These are phyloP conservation scores for Nasonia oneida DNA, from an alignment of 2,888 invertebrate species.

Conservation along the genomic window DNA sequence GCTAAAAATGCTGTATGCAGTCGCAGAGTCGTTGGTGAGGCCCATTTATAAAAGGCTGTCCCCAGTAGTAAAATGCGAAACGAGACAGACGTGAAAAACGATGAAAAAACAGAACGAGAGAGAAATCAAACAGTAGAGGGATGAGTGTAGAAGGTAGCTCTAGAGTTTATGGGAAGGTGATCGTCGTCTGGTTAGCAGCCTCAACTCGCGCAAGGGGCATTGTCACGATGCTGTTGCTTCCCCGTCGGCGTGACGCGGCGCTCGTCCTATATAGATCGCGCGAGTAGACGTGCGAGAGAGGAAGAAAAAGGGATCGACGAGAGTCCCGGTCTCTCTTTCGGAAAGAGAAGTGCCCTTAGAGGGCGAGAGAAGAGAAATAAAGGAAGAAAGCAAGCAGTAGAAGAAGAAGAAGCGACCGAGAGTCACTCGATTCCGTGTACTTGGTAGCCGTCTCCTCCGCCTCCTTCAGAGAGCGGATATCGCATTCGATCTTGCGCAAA, in stretches of 20 bases:
- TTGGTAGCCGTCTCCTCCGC: slow-evolving; percentile 65
- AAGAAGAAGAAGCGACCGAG: slow-evolving; percentile 29
- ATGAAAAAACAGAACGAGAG: not conserved
- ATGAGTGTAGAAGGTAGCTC: slow-evolving; percentile 8
- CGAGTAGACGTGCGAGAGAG: not conserved
- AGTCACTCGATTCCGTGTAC: slow-evolving; percentile 65
- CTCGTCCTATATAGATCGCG: slow-evolving; percentile 34
- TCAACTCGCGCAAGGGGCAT: slow-evolving; percentile 35
- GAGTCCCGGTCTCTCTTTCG: not conserved
- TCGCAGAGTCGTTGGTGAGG: slow-evolving; percentile 10
- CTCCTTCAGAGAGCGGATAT: slow-evolving; percentile 64
- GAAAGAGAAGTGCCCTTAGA: slow-evolving; percentile 25
- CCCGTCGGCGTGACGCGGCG: slow-evolving; percentile 33
- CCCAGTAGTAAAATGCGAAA: slow-evolving; percentile 50
- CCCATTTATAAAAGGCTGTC: slow-evolving; percentile 54
- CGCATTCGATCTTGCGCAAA: slow-evolving; percentile 76
- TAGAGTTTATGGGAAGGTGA: slow-evolving; percentile 28
- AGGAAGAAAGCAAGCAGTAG: slow-evolving; percentile 43
- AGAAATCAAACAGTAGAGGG: slow-evolving; percentile 22
- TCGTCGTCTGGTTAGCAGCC: slow-evolving; percentile 36
- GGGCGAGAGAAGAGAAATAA: slow-evolving; percentile 45
- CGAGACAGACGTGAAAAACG: slow-evolving; percentile 3
- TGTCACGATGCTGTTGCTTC: slow-evolving; percentile 50
- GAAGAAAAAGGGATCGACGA: slow-evolving; percentile 15
- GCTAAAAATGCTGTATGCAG: slow-evolving; percentile 49